These are phyloP conservation scores for Parasteatoda lunata DNA, from an alignment of 2,888 invertebrate species.

Conservation along the genomic window DNA sequence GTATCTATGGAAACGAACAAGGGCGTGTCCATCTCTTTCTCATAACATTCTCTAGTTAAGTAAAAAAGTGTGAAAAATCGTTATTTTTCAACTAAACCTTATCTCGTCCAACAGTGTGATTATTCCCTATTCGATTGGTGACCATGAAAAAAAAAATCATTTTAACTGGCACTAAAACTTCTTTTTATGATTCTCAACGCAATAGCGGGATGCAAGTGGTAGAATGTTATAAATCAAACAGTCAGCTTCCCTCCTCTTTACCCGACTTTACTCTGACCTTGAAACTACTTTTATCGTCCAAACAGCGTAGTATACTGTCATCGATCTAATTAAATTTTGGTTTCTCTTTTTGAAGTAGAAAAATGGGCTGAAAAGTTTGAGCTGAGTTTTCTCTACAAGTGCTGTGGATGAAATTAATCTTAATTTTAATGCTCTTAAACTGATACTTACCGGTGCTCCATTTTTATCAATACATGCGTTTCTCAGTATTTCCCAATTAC, in stretches of 20 bases:
- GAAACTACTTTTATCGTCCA: slow-evolving; percentile 13
- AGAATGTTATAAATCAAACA: neutral
- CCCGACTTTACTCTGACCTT: slow-evolving; percentile 29
- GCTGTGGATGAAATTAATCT: too few relatives aligned
- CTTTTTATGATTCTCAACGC: neutral
- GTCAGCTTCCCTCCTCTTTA: neutral
- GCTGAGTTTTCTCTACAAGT: too few relatives aligned
- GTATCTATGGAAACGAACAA: slow-evolving; percentile 34
- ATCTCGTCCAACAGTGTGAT: slow-evolving; percentile 5
- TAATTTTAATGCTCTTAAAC: too few relatives aligned
- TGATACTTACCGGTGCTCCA: too few relatives aligned
- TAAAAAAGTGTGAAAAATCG: slow-evolving; percentile 48
- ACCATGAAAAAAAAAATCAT: neutral
- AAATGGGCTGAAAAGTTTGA: too few relatives aligned
- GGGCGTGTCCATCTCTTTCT: slow-evolving; percentile 34
- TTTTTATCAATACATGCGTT: too few relatives aligned
- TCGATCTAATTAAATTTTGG: slow-evolving; percentile 38
- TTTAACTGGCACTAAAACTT: neutral
- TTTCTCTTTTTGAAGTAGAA: neutral
- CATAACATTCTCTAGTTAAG: slow-evolving; percentile 13
- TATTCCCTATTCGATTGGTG: neutral
- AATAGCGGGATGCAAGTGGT: neutral
- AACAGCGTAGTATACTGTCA: slow-evolving; percentile 20
- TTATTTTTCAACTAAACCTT: slow-evolving; percentile 11
- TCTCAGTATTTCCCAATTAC: too few relatives aligned